Evolutionary conservation across 2,797 vertebrate genomes (phyloP), one percentile per base, ranked within the genome.

Genomic region (Anas flavirostris): DNA sequence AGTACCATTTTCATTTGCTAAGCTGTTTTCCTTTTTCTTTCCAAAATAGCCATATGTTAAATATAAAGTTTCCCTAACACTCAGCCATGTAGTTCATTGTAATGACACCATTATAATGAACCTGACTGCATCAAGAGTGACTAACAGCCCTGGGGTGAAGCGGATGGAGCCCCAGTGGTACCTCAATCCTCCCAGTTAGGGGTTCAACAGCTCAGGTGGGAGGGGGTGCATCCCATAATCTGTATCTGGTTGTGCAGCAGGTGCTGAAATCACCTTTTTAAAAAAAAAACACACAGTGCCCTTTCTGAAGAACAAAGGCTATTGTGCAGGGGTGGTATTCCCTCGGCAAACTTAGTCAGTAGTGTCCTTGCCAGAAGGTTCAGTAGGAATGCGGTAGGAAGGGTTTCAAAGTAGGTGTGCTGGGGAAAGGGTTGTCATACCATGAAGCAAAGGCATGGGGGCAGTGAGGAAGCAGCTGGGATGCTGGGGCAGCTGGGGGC

Each of bases 171-270:
- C 26, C 23, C 60, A 13, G 18, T n/a, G 28, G 26, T 17, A 67
- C 26, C 41, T 74, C 60, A 22, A 2, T 26, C 35, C 48, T 68
- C 37, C 16, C 48, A 79, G 28, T 5, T 15, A 67, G 31, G 53
- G 18, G 16, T 7, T 31, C 72, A 26, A n/a, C 33, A 37, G 46
- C 35, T 43, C 55, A 50, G 23, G 35, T 62, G 41, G 66, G 26
- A 62, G 28, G 10, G 29, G 25, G 62, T 18, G 21, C 23, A 77
- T 55, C 70, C 26, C 41, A 48, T 12, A 55, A 28, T 19, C 46
- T 44, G 37, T n/a, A 33, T 0, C 0, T 33, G 0, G 0, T 26
- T 59, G 35, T 0, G 1, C 33, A 59, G 52, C 44, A 75, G 22
- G 44, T 43, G 31, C 58, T 68, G 48, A 56, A 62, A 62, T 70